phyloP scores from a whole-genome alignment of 2,113 vertebrate species.

The Mesoclemmys tuberculata region DNA sequence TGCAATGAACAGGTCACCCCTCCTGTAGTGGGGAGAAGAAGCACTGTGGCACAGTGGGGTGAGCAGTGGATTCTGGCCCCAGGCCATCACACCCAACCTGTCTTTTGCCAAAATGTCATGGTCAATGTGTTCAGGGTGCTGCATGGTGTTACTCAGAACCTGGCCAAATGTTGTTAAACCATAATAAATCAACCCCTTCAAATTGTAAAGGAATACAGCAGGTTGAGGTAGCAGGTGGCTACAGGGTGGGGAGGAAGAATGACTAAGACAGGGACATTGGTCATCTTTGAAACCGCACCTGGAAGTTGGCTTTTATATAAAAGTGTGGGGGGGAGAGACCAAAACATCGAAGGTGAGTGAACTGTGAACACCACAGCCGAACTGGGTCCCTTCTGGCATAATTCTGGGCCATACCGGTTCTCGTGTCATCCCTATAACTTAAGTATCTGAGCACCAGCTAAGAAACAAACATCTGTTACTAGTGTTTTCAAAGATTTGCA shows the following conservation, averaged over 20 bases:
- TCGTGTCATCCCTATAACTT: not conserved
- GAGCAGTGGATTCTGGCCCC: not conserved
- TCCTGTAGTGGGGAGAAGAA: not conserved
- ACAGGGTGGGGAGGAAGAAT: not conserved
- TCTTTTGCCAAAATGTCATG: not conserved
- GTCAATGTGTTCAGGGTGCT: not conserved
- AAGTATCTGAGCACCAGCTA: not conserved
- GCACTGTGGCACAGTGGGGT: not conserved
- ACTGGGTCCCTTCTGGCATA: not conserved
- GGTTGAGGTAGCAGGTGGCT: not conserved
- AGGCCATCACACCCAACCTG: not conserved
- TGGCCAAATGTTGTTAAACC: not conserved
- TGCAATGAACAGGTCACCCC: not conserved
- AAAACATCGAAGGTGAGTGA: not conserved
- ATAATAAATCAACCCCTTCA: not conserved
- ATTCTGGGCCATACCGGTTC: not conserved
- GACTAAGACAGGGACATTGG: not conserved
- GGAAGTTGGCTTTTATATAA: not conserved
- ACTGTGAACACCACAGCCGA: not conserved
- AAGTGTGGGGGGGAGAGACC: not conserved
- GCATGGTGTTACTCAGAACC: not conserved
- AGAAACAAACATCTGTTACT: not conserved
- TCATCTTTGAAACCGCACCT: not conserved
- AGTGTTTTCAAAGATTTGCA: not conserved
- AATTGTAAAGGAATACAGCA: not conserved